A percentile compares a stretch with the other conserved stretches of the same genome.
Conservation (phyloP, 1,140 invertebrate genomes). For the Schlechtendalia chinensis region DNA sequence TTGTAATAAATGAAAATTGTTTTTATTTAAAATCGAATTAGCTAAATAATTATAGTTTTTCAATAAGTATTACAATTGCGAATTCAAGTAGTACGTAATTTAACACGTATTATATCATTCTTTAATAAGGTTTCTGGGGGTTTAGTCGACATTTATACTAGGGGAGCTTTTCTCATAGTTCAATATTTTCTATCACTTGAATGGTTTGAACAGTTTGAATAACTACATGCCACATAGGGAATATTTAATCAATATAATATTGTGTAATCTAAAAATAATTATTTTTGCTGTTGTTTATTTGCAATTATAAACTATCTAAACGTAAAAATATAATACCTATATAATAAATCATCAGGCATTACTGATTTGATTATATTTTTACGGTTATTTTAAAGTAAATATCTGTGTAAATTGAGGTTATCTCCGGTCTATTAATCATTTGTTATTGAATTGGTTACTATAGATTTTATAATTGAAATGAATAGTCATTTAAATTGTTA, state of each 20-base stretch:
- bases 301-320: background rate
- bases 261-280: background rate
- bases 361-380: background rate
- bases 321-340: background rate
- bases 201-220: conserved; percentile 44
- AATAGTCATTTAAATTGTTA: too few relatives aligned
- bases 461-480: background rate
- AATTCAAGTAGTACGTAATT: background rate
- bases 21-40: background rate
- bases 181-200: conserved; percentile 31
- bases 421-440: background rate
- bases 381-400: background rate
- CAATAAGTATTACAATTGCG: background rate
- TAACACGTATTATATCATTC: conserved; percentile 11
- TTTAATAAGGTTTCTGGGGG: conserved; percentile 31
- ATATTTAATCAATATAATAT: too few relatives aligned
- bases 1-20: too few relatives aligned
- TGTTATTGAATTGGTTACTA: background rate
- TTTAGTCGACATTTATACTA: background rate
- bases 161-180: conserved; percentile 11
- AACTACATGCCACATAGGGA: too few relatives aligned
- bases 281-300: background rate
- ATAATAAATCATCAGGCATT: background rate
- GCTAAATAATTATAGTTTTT: background rate
- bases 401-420: background rate